phyloP scores from a whole-genome alignment of 2,113 vertebrate species.

The Stigmatopora argus region DNA sequence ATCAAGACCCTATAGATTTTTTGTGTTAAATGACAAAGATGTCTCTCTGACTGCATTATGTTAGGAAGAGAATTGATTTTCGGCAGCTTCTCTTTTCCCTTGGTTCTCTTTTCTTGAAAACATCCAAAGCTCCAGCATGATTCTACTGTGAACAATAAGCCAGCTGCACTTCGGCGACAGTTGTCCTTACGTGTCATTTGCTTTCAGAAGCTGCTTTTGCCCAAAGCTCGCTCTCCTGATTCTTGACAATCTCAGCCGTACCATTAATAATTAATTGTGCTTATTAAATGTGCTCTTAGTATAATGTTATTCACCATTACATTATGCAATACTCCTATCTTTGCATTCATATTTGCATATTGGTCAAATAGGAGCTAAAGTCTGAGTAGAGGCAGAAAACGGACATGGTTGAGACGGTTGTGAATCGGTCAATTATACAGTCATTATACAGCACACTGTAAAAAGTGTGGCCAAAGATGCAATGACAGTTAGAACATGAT shows the following conservation, averaged over 20 bases:
- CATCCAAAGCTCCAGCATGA: slow-evolving; percentile 33
- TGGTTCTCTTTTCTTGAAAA: slow-evolving; percentile 34
- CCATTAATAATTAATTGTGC: slow-evolving; percentile 23
- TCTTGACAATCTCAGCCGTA: slow-evolving; percentile 8
- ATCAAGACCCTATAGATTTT: slow-evolving; percentile 5
- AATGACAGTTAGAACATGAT: slow-evolving; percentile 5
- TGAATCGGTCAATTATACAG: neutral
- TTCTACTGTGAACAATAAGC: slow-evolving; percentile 27
- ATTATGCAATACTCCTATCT: slow-evolving; percentile 25
- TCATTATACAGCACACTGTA: slow-evolving; percentile 9
- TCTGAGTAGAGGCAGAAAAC: neutral
- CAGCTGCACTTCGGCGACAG: slow-evolving; percentile 20
- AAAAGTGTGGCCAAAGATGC: neutral
- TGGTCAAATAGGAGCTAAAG: slow-evolving; percentile 18
- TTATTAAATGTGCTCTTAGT: slow-evolving; percentile 21
- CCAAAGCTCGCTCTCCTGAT: neutral
- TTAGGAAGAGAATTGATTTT: slow-evolving; percentile 9
- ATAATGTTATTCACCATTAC: slow-evolving; percentile 14
- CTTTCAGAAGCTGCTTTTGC: slow-evolving; percentile 17
- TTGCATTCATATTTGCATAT: slow-evolving; percentile 24
- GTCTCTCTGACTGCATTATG: slow-evolving; percentile 1
- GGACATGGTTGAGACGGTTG: slow-evolving; percentile 22
- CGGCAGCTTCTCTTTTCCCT: slow-evolving; percentile 4
- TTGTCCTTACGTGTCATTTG: slow-evolving; percentile 10
- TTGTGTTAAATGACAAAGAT: slow-evolving; percentile 7